Base-by-base conservation (phyloP, 1,140 invertebrate species). In the Nomia melanderi region DNA sequence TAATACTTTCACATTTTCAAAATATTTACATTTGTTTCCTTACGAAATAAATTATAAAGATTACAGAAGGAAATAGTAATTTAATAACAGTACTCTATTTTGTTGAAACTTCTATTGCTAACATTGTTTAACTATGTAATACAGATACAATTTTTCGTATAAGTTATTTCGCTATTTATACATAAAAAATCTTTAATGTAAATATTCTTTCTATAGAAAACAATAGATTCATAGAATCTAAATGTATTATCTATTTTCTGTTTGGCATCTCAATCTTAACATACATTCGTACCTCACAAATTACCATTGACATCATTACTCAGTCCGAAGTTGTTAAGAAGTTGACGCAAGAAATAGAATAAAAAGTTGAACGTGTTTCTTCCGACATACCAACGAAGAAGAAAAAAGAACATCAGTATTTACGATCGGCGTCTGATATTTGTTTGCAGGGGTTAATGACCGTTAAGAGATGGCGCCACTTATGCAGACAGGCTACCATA, bases 391-490 rank as follows among this genome's bases (percentile, higher is more conserved):
- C 9, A 11, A 25, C 7, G 17, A 50, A 20, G 14, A 56, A n/a
- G 1, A 33, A 33, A 59, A 60, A 0, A 31, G 8, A 36, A 60
- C 8, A 20, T 66, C 8, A 27, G 1, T 25, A 56, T 31, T n/a
- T 17, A 67, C 20, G 62, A 47, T 29, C 36, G 31, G 12, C 25
- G 1, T 29, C n/a, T 1, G 12, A 36, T 39, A 14, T 27, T 56
- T 33, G 14, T 12, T 50, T 63, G 8, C 41, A 62, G 44, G 14
- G 23, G 8, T 69, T 20, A 53, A 2, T 33, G 27, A 54, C n/a
- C 17, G n/a, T 39, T 71, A 69, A 50, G 62, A 84, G 81, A 86
- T 86, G 84, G 84, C 79, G 70, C 77, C 74, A 60, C 47, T 23
- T 23, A 29, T 57, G 12, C 39, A n/a, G 1, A 53, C n/a, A 33